Conservation (phyloP, 2,113 vertebrate species). For the Octodon degus region DNA sequence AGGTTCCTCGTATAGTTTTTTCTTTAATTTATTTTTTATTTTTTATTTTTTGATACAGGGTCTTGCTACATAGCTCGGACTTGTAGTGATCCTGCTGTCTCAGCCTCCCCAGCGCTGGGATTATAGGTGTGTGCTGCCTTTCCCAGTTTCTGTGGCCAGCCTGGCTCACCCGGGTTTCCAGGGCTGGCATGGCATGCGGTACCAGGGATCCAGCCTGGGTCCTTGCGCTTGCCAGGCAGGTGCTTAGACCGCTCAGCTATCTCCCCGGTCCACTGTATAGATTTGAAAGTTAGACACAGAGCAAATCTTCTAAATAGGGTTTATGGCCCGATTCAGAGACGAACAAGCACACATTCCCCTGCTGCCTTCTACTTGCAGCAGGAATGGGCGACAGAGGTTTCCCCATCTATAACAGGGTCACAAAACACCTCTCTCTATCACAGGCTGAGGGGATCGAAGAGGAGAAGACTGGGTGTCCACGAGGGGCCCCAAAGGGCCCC, state of each 20-base stretch:
- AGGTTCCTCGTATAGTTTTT: neutral
- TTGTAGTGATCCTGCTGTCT: too few species aligned
- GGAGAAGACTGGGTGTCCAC: neutral
- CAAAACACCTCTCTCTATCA: neutral
- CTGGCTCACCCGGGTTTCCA: too few species aligned
- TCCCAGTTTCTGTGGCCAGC: too few species aligned
- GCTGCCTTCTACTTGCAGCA: neutral
- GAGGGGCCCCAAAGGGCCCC: neutral
- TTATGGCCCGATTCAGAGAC: neutral
- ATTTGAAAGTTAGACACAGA: neutral
- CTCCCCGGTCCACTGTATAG: neutral
- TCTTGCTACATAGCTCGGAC: too few species aligned
- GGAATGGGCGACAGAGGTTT: neutral
- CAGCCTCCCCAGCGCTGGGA: too few species aligned
- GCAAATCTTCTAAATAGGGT: neutral
- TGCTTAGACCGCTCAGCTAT: too few species aligned
- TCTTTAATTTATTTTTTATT: too few species aligned
- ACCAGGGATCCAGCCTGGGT: too few species aligned
- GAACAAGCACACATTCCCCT: neutral
- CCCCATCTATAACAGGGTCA: neutral
- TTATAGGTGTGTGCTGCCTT: too few species aligned
- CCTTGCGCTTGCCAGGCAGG: too few species aligned
- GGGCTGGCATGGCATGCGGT: too few species aligned
- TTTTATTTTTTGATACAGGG: too few species aligned
- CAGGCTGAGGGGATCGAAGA: neutral